Evolutionary conservation across 2,113 vertebrate species (phyloP), one percentile per base, ranked within the genome.

Genomic region (Engraulis encrasicolus): DNA sequence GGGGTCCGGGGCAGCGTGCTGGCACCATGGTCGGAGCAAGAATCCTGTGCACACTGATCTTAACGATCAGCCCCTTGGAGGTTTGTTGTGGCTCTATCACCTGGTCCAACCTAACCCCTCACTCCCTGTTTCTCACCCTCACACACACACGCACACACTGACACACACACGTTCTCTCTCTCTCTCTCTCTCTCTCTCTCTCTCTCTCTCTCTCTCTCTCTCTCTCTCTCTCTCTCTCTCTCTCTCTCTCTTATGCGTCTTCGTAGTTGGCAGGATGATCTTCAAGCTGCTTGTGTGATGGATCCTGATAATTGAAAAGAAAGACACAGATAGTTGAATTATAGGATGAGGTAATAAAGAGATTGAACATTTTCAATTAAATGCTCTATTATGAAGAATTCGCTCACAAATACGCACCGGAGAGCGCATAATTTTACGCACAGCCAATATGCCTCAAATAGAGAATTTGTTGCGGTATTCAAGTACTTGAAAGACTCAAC

Each of bases 31-130:
- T 94, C 90, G 91, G 92, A 91, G 90, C 90, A 86, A 87, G 92
- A 93, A 91, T 94, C 93, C 94, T 90, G 90, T 91, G 87, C 90
- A 90, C 91, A 94, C 91, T 91, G 93, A 92, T 91, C 87, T 89
- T 89, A 90, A 88, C 90, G 90, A 89, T 91, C 91, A 93, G 93
- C 92, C 91, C 94, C 94, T 94, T 94, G 90, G 94, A 95, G 94
- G 94, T 93, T 95, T 95, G 86, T 92, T 92, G 89, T 91, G 89
- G 84, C 87, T 90, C 89, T 92, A 93, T 95, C 93, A 93, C 93
- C 93, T 93, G 92, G 92, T 94, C 91, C 93, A 93, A 89, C 91
- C 92, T 93, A 92, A 85, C 89, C 91, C 79, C 90, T 82, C 86
- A 88, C 90, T 88, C 23, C 79, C 89, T 40, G 74, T 82, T 36